These are phyloP conservation scores for Drosophila melanogaster DNA, from an alignment of 1,140 invertebrate species.

Conservation along the genomic window DNA sequence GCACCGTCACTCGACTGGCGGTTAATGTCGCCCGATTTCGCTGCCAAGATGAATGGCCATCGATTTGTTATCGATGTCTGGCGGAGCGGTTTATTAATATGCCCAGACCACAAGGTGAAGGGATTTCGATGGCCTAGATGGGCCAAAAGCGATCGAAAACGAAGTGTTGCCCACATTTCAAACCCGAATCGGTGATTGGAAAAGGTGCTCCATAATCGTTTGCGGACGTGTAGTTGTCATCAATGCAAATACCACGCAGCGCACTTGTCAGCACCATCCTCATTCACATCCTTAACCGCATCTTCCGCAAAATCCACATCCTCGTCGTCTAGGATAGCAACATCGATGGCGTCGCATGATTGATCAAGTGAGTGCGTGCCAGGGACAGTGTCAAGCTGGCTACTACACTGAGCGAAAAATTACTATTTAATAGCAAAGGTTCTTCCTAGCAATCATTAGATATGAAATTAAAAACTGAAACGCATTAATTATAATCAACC, in stretches of 20 bases:
- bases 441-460: too few relatives aligned
- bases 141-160: not conserved
- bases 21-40: conserved; percentile 74
- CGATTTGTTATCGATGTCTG: conserved; percentile 73
- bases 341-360: conserved; percentile 67
- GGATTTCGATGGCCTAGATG: conserved; percentile 16
- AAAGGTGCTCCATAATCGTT: conserved; percentile 57
- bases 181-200: conserved; percentile 14
- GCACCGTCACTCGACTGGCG: conserved; percentile 33
- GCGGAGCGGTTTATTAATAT: conserved; percentile 77
- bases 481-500: not conserved
- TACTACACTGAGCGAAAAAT: conserved; percentile 6
- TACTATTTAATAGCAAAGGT: too few relatives aligned
- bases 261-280: conserved; percentile 49
- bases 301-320: conserved; percentile 25
- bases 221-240: conserved; percentile 80
- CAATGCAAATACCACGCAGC: conserved; percentile 75
- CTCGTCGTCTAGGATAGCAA: conserved; percentile 43
- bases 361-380: conserved; percentile 79
- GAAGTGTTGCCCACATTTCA: conserved; percentile 27
- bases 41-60: conserved; percentile 60
- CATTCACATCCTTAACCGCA: conserved; percentile 5
- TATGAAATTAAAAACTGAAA: too few relatives aligned
- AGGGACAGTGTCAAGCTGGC: conserved; percentile 58
- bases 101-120: conserved; percentile 53